These are phyloP conservation scores for Heterocephalus glaber DNA, from an alignment of 2,113 vertebrate species.

Conservation along the genomic window DNA sequence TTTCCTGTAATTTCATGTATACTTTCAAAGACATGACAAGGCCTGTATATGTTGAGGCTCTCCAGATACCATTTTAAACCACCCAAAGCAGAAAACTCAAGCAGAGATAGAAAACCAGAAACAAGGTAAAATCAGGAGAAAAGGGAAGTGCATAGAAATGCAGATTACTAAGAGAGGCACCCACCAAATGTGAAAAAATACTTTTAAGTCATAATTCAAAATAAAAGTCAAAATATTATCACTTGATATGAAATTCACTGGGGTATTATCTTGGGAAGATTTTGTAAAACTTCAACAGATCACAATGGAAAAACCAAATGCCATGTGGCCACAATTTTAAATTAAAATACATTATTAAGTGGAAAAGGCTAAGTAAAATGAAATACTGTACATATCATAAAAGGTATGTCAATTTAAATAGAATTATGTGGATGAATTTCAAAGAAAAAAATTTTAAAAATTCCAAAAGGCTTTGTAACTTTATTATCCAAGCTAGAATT, in stretches of 20 bases:
- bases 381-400: not conserved
- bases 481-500: not conserved
- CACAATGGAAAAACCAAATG: not conserved
- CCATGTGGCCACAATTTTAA: not conserved
- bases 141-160: rapidly evolving
- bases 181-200: not conserved
- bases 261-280: conserved; percentile 12
- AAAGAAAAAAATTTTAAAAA: not conserved
- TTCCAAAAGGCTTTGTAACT: not conserved
- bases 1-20: not conserved
- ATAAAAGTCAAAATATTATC: conserved; percentile 5
- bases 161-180: not conserved
- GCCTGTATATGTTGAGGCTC: no score
- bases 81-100: not conserved
- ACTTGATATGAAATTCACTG: not conserved
- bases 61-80: not conserved
- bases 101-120: not conserved
- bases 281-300: conserved; percentile 27
- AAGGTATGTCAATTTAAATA: not conserved
- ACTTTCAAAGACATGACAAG: not conserved
- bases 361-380: not conserved
- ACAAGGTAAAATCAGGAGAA: not conserved
- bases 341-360: not conserved
- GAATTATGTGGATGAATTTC: not conserved
- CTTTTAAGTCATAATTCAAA: not conserved